A percentile compares a stretch with the other conserved stretches of the same genome.
These are phyloP conservation scores for Cyclophora albipunctata DNA, from an alignment of 2,888 invertebrate genomes.

Conservation along the genomic window DNA sequence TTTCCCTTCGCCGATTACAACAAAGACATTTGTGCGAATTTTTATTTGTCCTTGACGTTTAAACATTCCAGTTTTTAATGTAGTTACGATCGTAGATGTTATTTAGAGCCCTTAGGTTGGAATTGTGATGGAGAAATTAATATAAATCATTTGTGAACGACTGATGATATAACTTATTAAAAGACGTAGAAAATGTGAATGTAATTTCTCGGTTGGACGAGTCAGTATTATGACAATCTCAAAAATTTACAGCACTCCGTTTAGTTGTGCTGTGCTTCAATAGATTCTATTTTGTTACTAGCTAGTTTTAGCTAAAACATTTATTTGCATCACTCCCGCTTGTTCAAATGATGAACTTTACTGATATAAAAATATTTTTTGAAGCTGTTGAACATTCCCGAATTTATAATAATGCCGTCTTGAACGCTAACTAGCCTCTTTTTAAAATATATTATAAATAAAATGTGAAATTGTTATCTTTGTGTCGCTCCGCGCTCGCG, in stretches of 20 bases:
- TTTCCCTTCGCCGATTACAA: too few relatives aligned
- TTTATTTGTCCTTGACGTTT: too few relatives aligned
- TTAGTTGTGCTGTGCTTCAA: constrained; percentile 1
- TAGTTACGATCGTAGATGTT: too few relatives aligned
- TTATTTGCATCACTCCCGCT: neutral
- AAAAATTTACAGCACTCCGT: constrained; percentile 20
- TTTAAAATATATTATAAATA: constrained; percentile 11
- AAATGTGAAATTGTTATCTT: constrained; percentile 3
- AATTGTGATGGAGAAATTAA: too few relatives aligned
- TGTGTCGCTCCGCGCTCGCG: constrained; percentile 26
- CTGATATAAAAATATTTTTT: constrained; percentile 17
- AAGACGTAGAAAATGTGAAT: too few relatives aligned
- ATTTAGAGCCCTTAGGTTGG: too few relatives aligned
- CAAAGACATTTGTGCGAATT: too few relatives aligned
- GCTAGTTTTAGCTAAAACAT: constrained; percentile 1
- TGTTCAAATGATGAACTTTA: constrained; percentile 10
- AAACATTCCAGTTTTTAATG: too few relatives aligned
- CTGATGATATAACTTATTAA: too few relatives aligned
- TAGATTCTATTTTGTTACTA: constrained; percentile 9
- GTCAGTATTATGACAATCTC: constrained; percentile 36
- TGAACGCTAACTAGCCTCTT: constrained; percentile 7
- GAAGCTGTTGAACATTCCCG: constrained; percentile 23
- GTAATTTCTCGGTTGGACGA: constrained; percentile 14
- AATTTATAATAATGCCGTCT: constrained; percentile 16
- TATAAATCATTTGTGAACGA: too few relatives aligned